Percentiles rank a stretch among this genome's conserved stretches.
Conservation (phyloP, 2,113 vertebrate species). For the Trinectes maculatus region DNA sequence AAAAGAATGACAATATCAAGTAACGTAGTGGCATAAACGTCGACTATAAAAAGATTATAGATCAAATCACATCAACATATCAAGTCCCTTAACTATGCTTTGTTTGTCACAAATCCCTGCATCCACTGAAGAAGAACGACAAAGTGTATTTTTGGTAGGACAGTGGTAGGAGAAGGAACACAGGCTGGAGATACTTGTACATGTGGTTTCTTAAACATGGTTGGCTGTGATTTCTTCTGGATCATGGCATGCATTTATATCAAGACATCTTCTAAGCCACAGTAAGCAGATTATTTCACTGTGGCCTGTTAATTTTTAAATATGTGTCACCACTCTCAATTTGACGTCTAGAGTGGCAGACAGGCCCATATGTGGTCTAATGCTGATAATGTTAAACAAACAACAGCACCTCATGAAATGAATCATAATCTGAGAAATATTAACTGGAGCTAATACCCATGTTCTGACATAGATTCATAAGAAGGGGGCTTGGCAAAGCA, state of each 20-base stretch:
- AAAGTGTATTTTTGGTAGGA: conserved; percentile 2
- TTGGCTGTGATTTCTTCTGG: conserved; percentile 22
- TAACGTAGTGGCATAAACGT: neutral
- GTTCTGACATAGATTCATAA: conserved; percentile 41
- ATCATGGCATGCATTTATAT: conserved; percentile 63
- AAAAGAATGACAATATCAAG: conserved; percentile 24
- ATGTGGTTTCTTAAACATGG: conserved; percentile 11
- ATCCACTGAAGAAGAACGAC: conserved; percentile 21
- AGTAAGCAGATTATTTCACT: conserved; percentile 68
- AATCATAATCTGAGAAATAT: conserved; percentile 49
- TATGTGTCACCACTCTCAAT: conserved; percentile 58
- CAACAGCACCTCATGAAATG: conserved; percentile 38
- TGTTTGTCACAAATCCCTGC: conserved; percentile 41
- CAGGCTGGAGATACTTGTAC: neutral
- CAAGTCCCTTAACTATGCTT: conserved; percentile 29
- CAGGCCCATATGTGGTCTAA: conserved; percentile 55
- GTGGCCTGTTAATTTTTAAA: conserved; percentile 52
- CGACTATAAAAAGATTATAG: conserved; percentile 61
- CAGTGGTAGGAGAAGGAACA: neutral
- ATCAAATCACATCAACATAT: conserved; percentile 54
- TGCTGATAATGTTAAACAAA: conserved; percentile 40
- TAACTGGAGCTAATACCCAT: conserved; percentile 49
- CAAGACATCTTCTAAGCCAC: conserved; percentile 35
- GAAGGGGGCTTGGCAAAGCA: conserved; percentile 7
- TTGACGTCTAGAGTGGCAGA: conserved; percentile 34